Conservation (phyloP, 2,888 invertebrate genomes). For the Patella pellucida region DNA sequence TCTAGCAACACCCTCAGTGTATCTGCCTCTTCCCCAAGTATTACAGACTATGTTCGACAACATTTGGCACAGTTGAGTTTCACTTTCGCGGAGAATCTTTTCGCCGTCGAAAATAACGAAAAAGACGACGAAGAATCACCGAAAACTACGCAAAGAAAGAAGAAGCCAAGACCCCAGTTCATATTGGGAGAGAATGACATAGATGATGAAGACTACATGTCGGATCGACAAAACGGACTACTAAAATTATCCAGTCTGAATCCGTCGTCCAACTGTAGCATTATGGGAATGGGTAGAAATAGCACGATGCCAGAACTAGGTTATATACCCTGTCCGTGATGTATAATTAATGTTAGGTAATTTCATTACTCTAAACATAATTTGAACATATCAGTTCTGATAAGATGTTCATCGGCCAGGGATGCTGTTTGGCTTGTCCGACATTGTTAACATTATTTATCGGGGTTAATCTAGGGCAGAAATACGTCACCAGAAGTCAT, state of each 20-base stretch:
- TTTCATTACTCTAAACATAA: too few relatives aligned
- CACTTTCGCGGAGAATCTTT: constrained; percentile 7
- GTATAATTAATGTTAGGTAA: too few relatives aligned
- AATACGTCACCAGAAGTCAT: too few relatives aligned
- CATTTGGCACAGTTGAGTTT: constrained; percentile 29
- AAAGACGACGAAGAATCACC: not conserved
- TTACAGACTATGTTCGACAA: constrained; percentile 45
- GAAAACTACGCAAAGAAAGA: not conserved
- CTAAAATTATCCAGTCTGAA: constrained; percentile 1
- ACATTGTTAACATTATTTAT: too few relatives aligned
- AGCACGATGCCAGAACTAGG: constrained; percentile 1
- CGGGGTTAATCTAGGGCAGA: too few relatives aligned
- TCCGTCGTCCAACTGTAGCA: constrained; percentile 14
- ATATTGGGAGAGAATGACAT: not conserved
- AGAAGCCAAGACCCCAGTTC: not conserved
- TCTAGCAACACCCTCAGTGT: constrained; percentile 21
- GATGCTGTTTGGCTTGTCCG: too few relatives aligned
- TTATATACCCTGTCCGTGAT: not conserved
- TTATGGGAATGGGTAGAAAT: constrained; percentile 15
- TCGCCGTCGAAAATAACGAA: constrained; percentile 7
- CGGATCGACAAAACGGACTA: not conserved
- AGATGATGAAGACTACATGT: not conserved
- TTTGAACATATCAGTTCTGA: too few relatives aligned
- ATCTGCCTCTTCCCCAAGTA: constrained; percentile 48
- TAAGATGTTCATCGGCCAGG: too few relatives aligned